A percentile compares a stretch with the other conserved stretches of the same genome.
Evolutionary conservation across 2,888 invertebrate genomes (phyloP).

Genomic region (Drosophila meridiana): DNA sequence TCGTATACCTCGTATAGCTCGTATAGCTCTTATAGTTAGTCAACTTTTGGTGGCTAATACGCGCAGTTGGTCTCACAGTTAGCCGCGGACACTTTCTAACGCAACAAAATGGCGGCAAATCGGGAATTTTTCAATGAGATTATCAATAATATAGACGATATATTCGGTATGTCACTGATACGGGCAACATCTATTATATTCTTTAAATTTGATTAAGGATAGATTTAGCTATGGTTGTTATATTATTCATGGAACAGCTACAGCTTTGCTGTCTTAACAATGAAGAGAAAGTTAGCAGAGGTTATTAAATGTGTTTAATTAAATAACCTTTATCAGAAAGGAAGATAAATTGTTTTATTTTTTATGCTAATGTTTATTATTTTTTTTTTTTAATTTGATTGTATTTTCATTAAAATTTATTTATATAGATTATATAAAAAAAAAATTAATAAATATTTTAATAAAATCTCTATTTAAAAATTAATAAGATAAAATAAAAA

Average conservation of each 20-base stretch:
- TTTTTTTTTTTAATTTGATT: too few species aligned
- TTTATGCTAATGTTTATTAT: too few species aligned
- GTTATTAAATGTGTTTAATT: background rate
- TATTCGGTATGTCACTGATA: conserved; percentile 80
- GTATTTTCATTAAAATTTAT: too few species aligned
- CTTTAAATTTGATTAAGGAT: background rate
- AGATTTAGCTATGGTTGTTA: background rate
- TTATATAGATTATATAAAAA: too few species aligned
- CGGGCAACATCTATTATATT: background rate
- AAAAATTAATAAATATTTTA: too few species aligned
- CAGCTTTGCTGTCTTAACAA: background rate
- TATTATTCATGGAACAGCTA: background rate
- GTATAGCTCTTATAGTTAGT: conserved; percentile 38
- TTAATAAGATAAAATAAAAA: background rate
- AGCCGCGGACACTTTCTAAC: conserved; percentile 29
- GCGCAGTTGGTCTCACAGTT: conserved; percentile 43
- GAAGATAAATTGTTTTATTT: too few species aligned
- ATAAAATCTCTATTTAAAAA: too few species aligned
- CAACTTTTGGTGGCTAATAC: conserved; percentile 48
- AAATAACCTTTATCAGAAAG: too few species aligned
- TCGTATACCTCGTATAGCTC: conserved; percentile 12
- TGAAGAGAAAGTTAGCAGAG: background rate
- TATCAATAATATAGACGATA: conserved; percentile 82
- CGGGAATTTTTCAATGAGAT: conserved; percentile 82
- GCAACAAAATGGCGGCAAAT: conserved; percentile 70